These are phyloP conservation scores for Morone saxatilis DNA, from an alignment of 2,113 vertebrate genomes.

Conservation along the genomic window DNA sequence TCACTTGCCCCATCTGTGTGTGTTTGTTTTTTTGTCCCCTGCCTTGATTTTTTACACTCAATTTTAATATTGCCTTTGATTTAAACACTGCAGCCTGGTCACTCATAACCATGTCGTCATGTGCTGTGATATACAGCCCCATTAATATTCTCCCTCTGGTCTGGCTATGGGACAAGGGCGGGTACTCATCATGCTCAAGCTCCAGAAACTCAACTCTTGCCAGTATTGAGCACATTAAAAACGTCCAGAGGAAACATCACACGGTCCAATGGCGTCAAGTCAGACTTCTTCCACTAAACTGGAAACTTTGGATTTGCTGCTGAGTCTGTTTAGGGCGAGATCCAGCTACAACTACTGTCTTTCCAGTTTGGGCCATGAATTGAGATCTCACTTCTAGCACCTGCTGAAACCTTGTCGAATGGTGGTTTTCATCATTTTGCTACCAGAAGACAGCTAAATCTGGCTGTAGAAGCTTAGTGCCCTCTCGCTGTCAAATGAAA, in stretches of 20 bases:
- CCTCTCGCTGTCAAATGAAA: neutral
- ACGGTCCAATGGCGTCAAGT: conserved; percentile 37
- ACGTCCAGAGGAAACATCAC: conserved; percentile 60
- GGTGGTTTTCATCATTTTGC: neutral
- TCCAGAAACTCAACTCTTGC: conserved; percentile 27
- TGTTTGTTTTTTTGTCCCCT: neutral
- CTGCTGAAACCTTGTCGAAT: neutral
- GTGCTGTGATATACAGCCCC: conserved; percentile 55
- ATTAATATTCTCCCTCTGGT: conserved; percentile 48
- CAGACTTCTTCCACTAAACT: conserved; percentile 38
- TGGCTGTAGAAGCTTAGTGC: neutral
- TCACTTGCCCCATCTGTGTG: neutral
- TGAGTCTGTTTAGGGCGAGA: conserved; percentile 20
- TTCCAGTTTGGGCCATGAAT: neutral
- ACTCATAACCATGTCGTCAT: conserved; percentile 59
- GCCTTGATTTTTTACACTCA: conserved; percentile 4
- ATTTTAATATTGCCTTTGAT: conserved; percentile 57
- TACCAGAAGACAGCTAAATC: neutral
- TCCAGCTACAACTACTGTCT: conserved; percentile 32
- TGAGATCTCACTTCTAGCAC: conserved; percentile 16
- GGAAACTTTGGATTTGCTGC: conserved; percentile 31
- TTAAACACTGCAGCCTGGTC: conserved; percentile 38
- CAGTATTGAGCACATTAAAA: conserved; percentile 43
- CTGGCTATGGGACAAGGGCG: conserved; percentile 42
- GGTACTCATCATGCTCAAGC: conserved; percentile 30